Evolutionary conservation across 2,113 vertebrate genomes (phyloP).

Genomic region (Carlito syrichta): DNA sequence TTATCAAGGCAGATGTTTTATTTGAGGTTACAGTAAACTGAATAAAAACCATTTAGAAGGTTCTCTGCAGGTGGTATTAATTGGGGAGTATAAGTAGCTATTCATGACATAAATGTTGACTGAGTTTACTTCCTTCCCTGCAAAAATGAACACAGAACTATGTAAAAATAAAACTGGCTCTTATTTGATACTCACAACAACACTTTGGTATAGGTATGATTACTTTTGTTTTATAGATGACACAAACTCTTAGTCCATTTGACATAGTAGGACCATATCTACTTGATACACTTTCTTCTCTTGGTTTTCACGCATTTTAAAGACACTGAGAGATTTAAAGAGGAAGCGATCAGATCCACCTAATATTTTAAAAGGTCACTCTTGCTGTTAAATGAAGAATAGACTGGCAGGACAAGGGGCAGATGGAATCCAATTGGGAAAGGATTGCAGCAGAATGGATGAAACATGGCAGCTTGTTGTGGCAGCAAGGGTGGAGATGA

Average conservation of each 20-base stretch:
- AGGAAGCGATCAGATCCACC: neutral
- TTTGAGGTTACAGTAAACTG: neutral
- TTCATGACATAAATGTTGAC: neutral
- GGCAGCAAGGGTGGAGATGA: neutral
- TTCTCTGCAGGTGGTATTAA: neutral
- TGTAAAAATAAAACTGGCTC: neutral
- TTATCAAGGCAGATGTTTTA: neutral
- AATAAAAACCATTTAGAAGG: neutral
- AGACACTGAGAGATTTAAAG: neutral
- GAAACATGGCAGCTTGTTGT: neutral
- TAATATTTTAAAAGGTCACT: slow-evolving; percentile 20
- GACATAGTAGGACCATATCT: neutral
- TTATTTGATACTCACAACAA: neutral
- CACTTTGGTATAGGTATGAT: neutral
- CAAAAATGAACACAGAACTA: neutral
- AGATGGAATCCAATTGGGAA: neutral
- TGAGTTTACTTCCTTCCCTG: neutral
- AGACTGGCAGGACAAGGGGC: neutral
- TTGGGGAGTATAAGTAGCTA: neutral
- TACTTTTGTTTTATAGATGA: neutral
- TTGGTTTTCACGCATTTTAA: neutral
- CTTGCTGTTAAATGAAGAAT: neutral
- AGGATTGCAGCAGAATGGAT: neutral
- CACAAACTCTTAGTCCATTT: neutral
- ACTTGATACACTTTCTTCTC: neutral